A percentile compares a stretch with the other conserved stretches of the same genome.
These are phyloP conservation scores for Ammodytes dubius DNA, from an alignment of 2,113 vertebrate genomes.

Conservation along the genomic window DNA sequence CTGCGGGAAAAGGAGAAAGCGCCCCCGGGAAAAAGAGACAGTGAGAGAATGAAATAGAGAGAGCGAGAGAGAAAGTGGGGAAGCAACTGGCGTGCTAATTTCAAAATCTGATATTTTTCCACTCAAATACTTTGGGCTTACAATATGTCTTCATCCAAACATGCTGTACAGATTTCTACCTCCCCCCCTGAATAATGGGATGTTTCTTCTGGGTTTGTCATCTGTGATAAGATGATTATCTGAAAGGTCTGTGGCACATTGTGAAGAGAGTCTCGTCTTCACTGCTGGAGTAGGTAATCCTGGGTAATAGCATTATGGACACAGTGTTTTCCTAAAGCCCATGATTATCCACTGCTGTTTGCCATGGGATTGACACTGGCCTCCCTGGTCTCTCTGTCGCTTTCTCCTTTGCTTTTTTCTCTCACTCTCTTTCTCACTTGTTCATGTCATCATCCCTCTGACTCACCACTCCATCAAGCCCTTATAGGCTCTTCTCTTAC, in stretches of 20 bases:
- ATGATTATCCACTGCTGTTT: slow-evolving; percentile 84
- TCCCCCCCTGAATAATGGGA: slow-evolving; percentile 75
- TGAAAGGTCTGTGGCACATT: slow-evolving; percentile 83
- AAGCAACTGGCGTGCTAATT: slow-evolving; percentile 70
- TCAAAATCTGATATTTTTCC: slow-evolving; percentile 79
- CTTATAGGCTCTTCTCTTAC: slow-evolving; percentile 69
- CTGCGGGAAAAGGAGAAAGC: slow-evolving; percentile 69
- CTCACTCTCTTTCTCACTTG: slow-evolving; percentile 70
- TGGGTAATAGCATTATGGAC: slow-evolving; percentile 85
- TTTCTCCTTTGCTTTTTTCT: slow-evolving; percentile 38
- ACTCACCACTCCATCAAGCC: slow-evolving; percentile 77
- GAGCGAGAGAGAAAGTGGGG: slow-evolving; percentile 36
- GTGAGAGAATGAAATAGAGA: slow-evolving; percentile 61
- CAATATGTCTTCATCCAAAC: slow-evolving; percentile 79
- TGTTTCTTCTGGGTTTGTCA: slow-evolving; percentile 83
- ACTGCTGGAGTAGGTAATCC: slow-evolving; percentile 84
- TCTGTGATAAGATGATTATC: slow-evolving; percentile 85
- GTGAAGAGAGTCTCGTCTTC: slow-evolving; percentile 81
- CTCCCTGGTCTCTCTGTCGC: slow-evolving; percentile 70
- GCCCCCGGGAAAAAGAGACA: slow-evolving; percentile 61
- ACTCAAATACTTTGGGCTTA: slow-evolving; percentile 75
- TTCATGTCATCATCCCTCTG: slow-evolving; percentile 74
- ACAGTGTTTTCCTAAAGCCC: slow-evolving; percentile 85
- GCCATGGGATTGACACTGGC: slow-evolving; percentile 82
- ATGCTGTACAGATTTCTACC: slow-evolving; percentile 57